Conservation (phyloP, 2,888 invertebrate genomes). For the Crioceris asparagi region DNA sequence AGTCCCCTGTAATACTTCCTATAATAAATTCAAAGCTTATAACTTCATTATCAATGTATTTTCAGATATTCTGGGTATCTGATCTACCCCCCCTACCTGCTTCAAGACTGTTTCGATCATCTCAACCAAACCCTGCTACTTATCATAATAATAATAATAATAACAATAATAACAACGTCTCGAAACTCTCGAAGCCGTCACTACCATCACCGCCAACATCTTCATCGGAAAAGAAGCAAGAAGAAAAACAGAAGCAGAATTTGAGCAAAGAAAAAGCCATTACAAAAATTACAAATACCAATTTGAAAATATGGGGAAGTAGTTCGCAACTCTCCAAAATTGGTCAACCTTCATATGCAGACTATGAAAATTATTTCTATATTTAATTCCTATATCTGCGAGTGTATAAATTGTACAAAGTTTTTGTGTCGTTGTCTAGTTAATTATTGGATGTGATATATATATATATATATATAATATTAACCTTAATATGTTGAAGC, state of each 20-base stretch:
- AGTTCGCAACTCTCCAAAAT: slow-evolving; percentile 23
- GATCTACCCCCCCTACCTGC: slow-evolving; percentile 39
- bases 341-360: slow-evolving; percentile 41
- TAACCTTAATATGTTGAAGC: no score
- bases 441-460: no score
- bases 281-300: slow-evolving; percentile 24
- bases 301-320: slow-evolving; percentile 28
- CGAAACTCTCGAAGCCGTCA: background rate
- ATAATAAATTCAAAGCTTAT: no score
- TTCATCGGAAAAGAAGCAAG: slow-evolving; percentile 13
- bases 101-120: slow-evolving; percentile 28
- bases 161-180: slow-evolving; percentile 6
- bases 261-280: slow-evolving; percentile 22
- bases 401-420: no score
- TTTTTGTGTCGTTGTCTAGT: no score
- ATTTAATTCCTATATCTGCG: no score
- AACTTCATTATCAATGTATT: no score
- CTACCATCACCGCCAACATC: background rate
- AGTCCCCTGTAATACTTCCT: no score
- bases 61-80: slow-evolving; percentile 48
- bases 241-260: slow-evolving; percentile 14
- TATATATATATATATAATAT: no score
- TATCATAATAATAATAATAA: slow-evolving; percentile 3
- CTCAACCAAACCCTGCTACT: slow-evolving; percentile 29
- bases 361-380: slow-evolving; percentile 57